Base-by-base conservation (phyloP, 2,888 invertebrate species). In the Zeuzera pyrina region DNA sequence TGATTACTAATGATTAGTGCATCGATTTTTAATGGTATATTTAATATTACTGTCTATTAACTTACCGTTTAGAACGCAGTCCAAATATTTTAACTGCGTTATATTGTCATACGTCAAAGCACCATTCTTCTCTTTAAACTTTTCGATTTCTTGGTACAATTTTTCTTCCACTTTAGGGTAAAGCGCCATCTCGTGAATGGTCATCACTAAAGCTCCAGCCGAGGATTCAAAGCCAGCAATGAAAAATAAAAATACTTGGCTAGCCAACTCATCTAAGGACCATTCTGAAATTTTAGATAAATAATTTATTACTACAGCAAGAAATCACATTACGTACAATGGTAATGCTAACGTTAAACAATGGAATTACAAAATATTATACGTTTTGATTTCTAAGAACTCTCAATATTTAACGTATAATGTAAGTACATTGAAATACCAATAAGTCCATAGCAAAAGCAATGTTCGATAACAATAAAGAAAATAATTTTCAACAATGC, bases 201-300 rank as follows among this genome's bases (percentile, higher is more conserved):
- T 49, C 57, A 81, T 60, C 1, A 59, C 60, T 13, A 84, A 39
- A 0, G 64, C 53, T 0, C 71, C 49, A 0, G 84, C 76, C 0
- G 76, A 58, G 2, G 70, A 77, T 11, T 85, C 85, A 33, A 72
- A 84, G 0, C 85, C 85, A 29, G 79, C 85, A 6, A 58, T 48
- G 44, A 85, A 81, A 52, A 84, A 85, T 11, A 83, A 51, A 23
- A 81, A 72, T 0, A 77, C 78, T 55, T 85, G 85, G 1, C 69
- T 59, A 0, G 66, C 63, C 2, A 85, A 41, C 15, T 84, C 76
- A 1, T 59, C 54, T 19, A 60, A 45, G 1, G 69, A 58, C 74
- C 84, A 76, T 46, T 73, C 84, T 84, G 42, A 3, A 53, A 57
- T n/a, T n/a, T n/a, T n/a, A n/a, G n/a, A n/a, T n/a, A n/a, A n/a